These are phyloP conservation scores for Phorcus lineatus DNA, from an alignment of 2,888 invertebrate genomes.

Conservation along the genomic window DNA sequence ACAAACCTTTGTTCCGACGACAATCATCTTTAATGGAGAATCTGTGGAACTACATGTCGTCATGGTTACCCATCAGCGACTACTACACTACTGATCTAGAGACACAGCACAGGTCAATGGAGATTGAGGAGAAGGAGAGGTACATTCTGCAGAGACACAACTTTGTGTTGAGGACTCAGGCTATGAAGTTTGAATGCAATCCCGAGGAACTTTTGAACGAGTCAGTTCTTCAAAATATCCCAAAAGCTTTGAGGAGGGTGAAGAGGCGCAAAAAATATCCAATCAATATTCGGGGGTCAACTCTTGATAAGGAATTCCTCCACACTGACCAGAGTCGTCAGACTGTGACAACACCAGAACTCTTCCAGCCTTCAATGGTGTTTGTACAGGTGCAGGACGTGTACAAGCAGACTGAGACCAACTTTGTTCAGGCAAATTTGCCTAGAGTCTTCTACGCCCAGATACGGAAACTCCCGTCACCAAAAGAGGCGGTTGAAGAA, in stretches of 20 bases:
- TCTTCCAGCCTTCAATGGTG: constrained; percentile 55
- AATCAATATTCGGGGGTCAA: background rate
- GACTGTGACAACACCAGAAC: constrained; percentile 16
- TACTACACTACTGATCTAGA: background rate
- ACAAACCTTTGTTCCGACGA: background rate
- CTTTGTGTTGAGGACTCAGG: constrained; percentile 56
- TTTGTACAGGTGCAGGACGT: constrained; percentile 59
- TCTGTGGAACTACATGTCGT: constrained; percentile 13
- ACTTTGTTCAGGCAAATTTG: constrained; percentile 44
- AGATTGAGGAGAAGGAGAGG: background rate
- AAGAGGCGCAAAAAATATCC: background rate
- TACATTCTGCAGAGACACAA: constrained; percentile 34
- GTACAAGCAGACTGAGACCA: constrained; percentile 37
- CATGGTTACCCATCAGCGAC: constrained; percentile 19
- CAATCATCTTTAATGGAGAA: background rate
- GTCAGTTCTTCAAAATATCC: background rate
- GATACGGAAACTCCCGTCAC: constrained; percentile 56
- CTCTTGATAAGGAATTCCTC: background rate
- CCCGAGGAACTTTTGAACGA: constrained; percentile 12
- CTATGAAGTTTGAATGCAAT: constrained; percentile 34
- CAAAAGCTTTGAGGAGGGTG: background rate
- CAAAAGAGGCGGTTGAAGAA: constrained; percentile 50
- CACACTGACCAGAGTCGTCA: background rate
- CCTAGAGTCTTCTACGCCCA: constrained; percentile 59
- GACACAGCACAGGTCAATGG: background rate